Conservation (phyloP, 2,113 vertebrate species). For the Macroglossus sobrinus region DNA sequence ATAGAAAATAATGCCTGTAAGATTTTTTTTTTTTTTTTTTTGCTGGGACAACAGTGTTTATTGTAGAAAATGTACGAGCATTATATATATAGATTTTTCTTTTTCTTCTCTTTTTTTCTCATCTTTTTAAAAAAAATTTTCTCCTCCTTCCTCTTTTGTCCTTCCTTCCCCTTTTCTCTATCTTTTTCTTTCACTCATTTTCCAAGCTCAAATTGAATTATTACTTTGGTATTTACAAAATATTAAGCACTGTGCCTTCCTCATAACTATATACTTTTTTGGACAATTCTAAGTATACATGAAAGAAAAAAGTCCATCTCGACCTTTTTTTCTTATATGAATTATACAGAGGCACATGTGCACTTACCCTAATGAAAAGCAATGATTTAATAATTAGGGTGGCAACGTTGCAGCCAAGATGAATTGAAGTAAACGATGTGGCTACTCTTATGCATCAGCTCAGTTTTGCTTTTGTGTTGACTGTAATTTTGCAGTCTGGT, state of each 20-base stretch:
- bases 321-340: not conserved
- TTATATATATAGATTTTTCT: not conserved
- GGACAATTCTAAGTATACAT: not conserved
- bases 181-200: not conserved
- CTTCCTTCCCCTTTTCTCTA: not conserved
- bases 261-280: not conserved
- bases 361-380: not conserved
- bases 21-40: not conserved
- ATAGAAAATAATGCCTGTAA: not conserved
- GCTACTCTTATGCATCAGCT: not conserved
- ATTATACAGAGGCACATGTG: not conserved
- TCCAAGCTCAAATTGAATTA: not conserved
- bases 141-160: not conserved
- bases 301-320: not conserved
- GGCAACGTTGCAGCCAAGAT: not conserved
- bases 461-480: not conserved
- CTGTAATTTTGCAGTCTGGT: not conserved
- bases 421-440: not conserved
- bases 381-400: not conserved
- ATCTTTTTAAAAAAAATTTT: too few relatives aligned
- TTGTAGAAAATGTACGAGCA: not conserved
- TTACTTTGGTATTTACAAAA: not conserved
- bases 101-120: not conserved
- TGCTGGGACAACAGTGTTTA: not conserved
- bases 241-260: not conserved